Percentiles rank a stretch among this genome's conserved stretches.
phyloP scores from a whole-genome alignment of 2,888 invertebrate species.

The Cephus pygmeus region DNA sequence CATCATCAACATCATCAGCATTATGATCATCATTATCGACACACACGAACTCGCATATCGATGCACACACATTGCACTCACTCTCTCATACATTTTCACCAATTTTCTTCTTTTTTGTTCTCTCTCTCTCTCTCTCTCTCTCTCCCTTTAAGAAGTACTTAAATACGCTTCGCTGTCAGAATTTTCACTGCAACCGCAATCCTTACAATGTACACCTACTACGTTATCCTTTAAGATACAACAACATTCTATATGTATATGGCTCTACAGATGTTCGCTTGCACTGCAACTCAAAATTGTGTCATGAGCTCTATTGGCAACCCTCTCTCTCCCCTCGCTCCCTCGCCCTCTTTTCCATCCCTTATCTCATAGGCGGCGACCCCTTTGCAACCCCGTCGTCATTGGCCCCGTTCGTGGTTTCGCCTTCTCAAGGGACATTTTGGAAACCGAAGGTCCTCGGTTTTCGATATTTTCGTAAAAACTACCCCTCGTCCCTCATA shows the following conservation, averaged over 20 bases:
- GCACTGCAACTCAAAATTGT: slow-evolving; percentile 65
- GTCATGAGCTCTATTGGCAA: slow-evolving; percentile 42
- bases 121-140: slow-evolving; percentile 20
- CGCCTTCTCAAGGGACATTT: neutral
- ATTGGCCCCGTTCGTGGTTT: neutral
- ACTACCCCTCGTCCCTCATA: neutral
- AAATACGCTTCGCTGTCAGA: slow-evolving; percentile 5
- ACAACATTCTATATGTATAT: slow-evolving; percentile 66
- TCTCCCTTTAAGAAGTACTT: slow-evolving; percentile 11
- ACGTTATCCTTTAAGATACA: slow-evolving; percentile 59
- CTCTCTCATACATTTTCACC: neutral
- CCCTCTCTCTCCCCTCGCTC: slow-evolving; percentile 4
- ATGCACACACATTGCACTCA: slow-evolving; percentile 32
- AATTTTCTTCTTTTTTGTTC: neutral
- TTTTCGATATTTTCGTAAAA: neutral
- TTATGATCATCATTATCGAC: slow-evolving; percentile 35
- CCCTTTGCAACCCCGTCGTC: neutral
- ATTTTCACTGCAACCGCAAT: slow-evolving; percentile 52
- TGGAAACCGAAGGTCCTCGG: neutral
- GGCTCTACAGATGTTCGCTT: slow-evolving; percentile 67
- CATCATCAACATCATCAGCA: slow-evolving; percentile 29
- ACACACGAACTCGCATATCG: slow-evolving; percentile 20
- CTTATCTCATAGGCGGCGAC: neutral
- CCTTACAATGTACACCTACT: slow-evolving; percentile 63
- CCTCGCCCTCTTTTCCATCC: slow-evolving; percentile 1